Evolutionary conservation across 2,888 invertebrate genomes (phyloP).

Genomic region (Thalpophila matura): DNA sequence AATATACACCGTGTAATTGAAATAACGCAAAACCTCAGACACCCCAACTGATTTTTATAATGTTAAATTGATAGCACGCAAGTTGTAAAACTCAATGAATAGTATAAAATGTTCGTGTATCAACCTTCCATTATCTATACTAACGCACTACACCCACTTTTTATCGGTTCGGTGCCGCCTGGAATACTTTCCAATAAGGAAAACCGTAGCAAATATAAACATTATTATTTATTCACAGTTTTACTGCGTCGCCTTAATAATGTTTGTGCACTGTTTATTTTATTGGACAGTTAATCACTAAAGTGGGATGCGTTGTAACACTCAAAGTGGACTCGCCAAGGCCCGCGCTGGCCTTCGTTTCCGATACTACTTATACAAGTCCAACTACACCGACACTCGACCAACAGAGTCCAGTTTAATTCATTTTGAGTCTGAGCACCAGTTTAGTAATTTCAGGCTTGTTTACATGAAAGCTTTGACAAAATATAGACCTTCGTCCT

Average conservation of each 20-base stretch:
- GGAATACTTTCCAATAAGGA: neutral
- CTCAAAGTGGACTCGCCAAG: constrained; percentile 1
- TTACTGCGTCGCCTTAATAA: neutral
- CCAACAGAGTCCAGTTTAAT: constrained; percentile 69
- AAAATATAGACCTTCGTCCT: constrained; percentile 38
- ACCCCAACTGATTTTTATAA: too few species aligned
- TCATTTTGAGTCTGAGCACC: constrained; percentile 68
- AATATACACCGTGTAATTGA: too few species aligned
- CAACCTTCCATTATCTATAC: neutral
- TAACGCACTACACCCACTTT: neutral
- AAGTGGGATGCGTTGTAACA: neutral
- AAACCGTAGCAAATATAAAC: neutral
- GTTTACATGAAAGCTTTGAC: constrained; percentile 59
- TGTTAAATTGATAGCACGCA: too few species aligned
- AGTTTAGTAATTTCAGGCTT: constrained; percentile 64
- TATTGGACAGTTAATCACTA: neutral
- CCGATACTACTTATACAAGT: constrained; percentile 66
- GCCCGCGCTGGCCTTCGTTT: neutral
- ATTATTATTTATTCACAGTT: constrained; percentile 3
- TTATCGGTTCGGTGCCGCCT: neutral
- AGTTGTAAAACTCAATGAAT: neutral
- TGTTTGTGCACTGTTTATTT: constrained; percentile 15
- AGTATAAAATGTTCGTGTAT: too few species aligned
- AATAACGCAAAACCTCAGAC: too few species aligned
- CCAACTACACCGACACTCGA: constrained; percentile 69